Evolutionary conservation across 2,888 invertebrate genomes (phyloP), one percentile per base, ranked within the genome.

Genomic region (Craniophora ligustri): DNA sequence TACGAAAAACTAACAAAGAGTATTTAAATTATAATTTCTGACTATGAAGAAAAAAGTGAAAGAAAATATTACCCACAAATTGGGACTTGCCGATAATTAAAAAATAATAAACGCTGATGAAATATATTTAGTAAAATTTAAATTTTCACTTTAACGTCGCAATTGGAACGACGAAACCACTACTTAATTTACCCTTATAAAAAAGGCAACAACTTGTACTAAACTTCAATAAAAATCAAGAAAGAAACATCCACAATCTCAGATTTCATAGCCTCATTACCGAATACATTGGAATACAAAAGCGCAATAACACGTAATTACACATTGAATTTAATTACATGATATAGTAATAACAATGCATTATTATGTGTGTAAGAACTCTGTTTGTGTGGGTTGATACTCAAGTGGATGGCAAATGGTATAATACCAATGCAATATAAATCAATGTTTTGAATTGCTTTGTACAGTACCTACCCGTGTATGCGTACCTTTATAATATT

Each of bases 241-340:
- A 35, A 36, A 1, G 10, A 26, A 26, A 32, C 7, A 14, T n/a
- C n/a, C 5, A 28, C 10, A 30, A 34, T 26, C 59, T 56, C 68
- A 28, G 23, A 0, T 50, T 53, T 53, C 4, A 14, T 2, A 30
- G 49, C 56, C 56, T 1, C 13, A 6, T 13, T 7, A 32, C 21
- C 13, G 14, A 18, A 54, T 45, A 31, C 42, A 26, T 28, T 47
- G 11, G 23, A 53, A 60, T n/a, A 64, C 67, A 70, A 69, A 55
- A 51, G 40, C 57, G 28, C 53, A 53, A 56, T 62, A 62, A 57
- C 54, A 60, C 58, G 30, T 49, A 53, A 66, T 72, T 66, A 68
- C 68, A 50, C 55, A 58, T 53, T 34, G 38, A 58, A 68, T 68
- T 65, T 72, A 55, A 68, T 72, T 48, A 58, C 49, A 7, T 30